Conservation (phyloP, 2,113 vertebrate species). For the Saccopteryx leptura region DNA sequence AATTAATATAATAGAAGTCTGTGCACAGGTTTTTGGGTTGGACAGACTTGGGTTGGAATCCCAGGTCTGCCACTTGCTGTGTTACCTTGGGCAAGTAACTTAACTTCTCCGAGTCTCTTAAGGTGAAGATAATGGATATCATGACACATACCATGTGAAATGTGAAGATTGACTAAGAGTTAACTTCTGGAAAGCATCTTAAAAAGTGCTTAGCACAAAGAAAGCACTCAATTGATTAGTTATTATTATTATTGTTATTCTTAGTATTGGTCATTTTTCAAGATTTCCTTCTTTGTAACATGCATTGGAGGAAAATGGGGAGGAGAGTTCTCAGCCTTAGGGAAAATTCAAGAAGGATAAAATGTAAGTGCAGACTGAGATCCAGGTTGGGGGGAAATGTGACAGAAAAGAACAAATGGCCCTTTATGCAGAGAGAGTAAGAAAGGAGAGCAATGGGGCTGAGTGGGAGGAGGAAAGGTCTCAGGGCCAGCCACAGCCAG, state of each 20-base stretch:
- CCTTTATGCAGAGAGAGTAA: background rate
- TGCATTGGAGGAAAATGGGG: background rate
- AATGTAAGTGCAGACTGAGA: conserved; percentile 25
- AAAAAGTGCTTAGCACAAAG: background rate
- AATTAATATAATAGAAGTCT: background rate
- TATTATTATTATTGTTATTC: background rate
- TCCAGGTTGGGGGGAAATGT: background rate
- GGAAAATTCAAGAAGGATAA: background rate
- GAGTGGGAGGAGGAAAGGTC: background rate
- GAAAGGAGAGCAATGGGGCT: background rate
- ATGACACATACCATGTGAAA: background rate
- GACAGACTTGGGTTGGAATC: background rate
- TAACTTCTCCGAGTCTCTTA: conserved; percentile 39
- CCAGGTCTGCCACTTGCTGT: background rate
- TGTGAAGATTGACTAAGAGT: background rate
- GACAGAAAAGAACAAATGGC: conserved; percentile 11
- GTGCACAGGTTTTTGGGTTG: background rate
- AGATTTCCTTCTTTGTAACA: background rate
- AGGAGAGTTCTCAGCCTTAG: background rate
- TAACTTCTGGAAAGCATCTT: background rate
- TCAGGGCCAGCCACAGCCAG: background rate
- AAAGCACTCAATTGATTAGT: background rate
- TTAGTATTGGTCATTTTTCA: background rate
- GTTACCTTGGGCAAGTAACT: background rate
- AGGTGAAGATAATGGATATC: background rate